A percentile compares a stretch with the other conserved stretches of the same genome.
Conservation (phyloP, 2,113 vertebrate genomes). For the Pluvialis apricaria region DNA sequence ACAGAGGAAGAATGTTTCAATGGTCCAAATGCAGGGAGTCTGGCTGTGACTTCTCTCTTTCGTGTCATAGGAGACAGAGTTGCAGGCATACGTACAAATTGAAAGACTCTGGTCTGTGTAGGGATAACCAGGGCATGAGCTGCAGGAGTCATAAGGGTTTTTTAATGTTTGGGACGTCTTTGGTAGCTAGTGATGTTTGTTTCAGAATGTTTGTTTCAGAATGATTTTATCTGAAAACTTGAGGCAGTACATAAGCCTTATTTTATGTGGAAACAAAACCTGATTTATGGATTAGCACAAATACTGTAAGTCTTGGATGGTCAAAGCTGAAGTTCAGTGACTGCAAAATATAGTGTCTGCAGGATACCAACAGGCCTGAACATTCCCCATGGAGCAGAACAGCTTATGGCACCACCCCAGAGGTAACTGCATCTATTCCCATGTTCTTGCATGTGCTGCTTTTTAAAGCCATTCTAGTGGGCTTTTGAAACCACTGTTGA, state of each 20-base stretch:
- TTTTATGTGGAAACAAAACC: not conserved
- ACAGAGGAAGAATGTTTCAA: not conserved
- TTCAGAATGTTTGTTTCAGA: not conserved
- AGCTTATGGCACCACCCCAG: not conserved
- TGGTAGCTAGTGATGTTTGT: not conserved
- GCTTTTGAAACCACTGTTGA: not conserved
- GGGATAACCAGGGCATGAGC: not conserved
- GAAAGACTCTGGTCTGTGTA: not conserved
- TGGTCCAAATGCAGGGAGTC: not conserved
- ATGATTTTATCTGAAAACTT: not conserved
- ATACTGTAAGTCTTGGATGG: not conserved
- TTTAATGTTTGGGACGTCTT: not conserved
- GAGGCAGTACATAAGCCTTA: not conserved
- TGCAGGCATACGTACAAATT: not conserved
- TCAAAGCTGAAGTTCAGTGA: not conserved
- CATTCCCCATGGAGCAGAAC: not conserved
- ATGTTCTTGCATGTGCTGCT: not conserved
- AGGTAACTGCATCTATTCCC: not conserved
- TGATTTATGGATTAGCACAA: not conserved
- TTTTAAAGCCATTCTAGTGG: not conserved
- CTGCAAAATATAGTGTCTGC: not conserved
- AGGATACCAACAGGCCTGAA: not conserved
- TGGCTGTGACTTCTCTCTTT: not conserved
- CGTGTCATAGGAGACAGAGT: not conserved
- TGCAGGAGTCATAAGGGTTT: not conserved